Conservation (phyloP, 1,140 invertebrate genomes). For the Zaprionus ornatus region DNA sequence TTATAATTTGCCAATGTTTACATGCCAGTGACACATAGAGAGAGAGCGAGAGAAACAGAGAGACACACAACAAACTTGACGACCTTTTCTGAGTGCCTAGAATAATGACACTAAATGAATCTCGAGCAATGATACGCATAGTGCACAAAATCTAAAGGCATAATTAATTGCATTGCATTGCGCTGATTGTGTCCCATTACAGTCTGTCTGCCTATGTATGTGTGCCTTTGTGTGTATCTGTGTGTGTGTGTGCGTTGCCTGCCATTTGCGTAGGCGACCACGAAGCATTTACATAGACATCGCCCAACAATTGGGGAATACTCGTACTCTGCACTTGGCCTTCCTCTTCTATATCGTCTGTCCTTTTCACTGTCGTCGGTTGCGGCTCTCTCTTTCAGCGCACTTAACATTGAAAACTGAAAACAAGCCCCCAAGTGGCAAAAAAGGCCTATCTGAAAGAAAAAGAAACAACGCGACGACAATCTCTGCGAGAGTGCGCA, state of each 20-base stretch:
- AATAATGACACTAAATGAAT: conserved; percentile 32
- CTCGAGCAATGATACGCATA: conserved; percentile 10
- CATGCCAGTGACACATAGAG: not conserved
- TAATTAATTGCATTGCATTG: conserved; percentile 59
- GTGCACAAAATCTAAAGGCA: conserved; percentile 49
- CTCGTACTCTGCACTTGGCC: conserved; percentile 32
- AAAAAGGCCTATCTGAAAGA: conserved; percentile 57
- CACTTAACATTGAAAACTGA: conserved; percentile 80
- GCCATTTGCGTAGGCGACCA: conserved; percentile 32
- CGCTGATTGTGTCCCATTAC: conserved; percentile 41
- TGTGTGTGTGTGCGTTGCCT: not conserved
- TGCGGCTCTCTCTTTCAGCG: conserved; percentile 55
- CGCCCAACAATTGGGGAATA: conserved; percentile 49
- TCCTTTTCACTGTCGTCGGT: conserved; percentile 16
- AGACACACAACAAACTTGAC: not conserved
- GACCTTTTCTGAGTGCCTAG: not conserved
- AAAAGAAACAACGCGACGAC: conserved; percentile 3
- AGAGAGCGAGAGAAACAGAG: not conserved
- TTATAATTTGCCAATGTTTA: not conserved
- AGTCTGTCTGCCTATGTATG: conserved; percentile 6
- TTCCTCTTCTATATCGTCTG: conserved; percentile 3
- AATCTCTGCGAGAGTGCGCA: conserved; percentile 53
- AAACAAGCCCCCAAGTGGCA: conserved; percentile 76
- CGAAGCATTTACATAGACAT: conserved; percentile 39
- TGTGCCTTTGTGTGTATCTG: conserved; percentile 1